Evolutionary conservation across 2,113 vertebrate species (phyloP), one percentile per base, ranked within the genome.

Genomic region (Cyprinodon variegatus): DNA sequence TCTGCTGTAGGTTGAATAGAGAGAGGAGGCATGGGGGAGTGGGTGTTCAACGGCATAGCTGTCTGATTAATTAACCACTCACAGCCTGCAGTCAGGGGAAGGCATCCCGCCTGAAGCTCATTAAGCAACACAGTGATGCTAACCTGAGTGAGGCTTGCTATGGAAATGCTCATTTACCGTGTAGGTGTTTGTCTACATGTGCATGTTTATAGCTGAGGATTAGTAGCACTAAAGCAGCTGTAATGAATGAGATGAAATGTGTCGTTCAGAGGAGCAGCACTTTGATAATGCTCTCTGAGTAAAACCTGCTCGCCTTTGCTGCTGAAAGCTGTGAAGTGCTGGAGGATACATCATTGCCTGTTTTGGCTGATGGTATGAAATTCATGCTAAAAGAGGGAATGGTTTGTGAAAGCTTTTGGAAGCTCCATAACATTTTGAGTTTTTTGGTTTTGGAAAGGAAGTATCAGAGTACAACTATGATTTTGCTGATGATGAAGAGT

Each of bases 41-140:
- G 20, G 60, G 46, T 45, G 22, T 59, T 36, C 17, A 45, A 68
- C n/a, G 41, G 73, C 61, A 77, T 74, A 79, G 77, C 80, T 74
- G 79, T 83, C 84, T 90, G 91, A 93, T 93, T 93, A 90, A 94
- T 93, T 93, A 93, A 90, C 80, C 74, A 77, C 87, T 91, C 83
- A 63, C 62, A 65, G 73, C 76, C 89, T 83, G 78, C 84, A 73
- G 86, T 84, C 84, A 78, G 72, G 86, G 83, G 85, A 89, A 86
- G 70, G 85, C 81, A 84, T 85, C 81, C 75, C 85, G 86, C 83
- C 89, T 85, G 65, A 0, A 78, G 89, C 90, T 93, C 90, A 93
- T 94, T 94, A 94, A 91, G 82, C 61, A 73, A 76, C 37, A 77
- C 76, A 70, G 77, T 48, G 72, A 76, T 61, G 61, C 81, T 74